Base-by-base conservation (phyloP, 2,113 vertebrate species). In the Ascaphus truei region DNA sequence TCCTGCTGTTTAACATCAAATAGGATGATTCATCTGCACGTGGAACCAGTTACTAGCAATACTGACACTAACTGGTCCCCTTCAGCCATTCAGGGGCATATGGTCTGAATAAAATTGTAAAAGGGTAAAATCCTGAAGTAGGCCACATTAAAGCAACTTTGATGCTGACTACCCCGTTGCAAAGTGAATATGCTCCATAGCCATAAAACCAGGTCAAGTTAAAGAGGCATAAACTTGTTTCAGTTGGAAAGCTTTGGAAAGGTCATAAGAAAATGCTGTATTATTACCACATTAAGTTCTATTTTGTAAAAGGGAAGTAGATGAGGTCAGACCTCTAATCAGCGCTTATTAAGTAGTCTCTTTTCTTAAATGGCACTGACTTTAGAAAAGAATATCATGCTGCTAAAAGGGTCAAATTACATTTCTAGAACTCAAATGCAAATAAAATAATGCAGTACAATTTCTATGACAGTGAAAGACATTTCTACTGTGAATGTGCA, bases 261-360 rank as follows among this genome's bases (percentile, higher is more conserved):
- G 50, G 50, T 53, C 50, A 55, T 55, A 29, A 34, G 47, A 66
- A 55, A 66, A 55, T 43, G 47, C 34, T 55, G 33, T 55, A 52
- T 66, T 66, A 55, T 66, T 66, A 55, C 48, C 50, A 53, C 62
- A 66, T 66, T 66, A 55, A 55, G 34, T 66, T 55, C 34, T 36
- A 55, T 66, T 55, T 41, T 55, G 33, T 43, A 55, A 53, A 65
- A 66, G 36, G 62, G 47, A 55, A 66, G 62, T 55, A 66, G 36
- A 64, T 64, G 51, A 52, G 62, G 62, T 64, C 62, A 55, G 34
- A 65, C 25, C 62, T 66, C 36, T 55, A 66, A 66, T 53, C 62
- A 65, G 25, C 5, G 51, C 62, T 55, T 55, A 66, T 66, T 66
- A 41, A 66, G 50, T 25, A 66, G 50, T 55, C 50, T 66, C 55